A percentile compares a stretch with the other conserved stretches of the same genome.
phyloP scores from a whole-genome alignment of 1,140 invertebrate genomes.

The Periplaneta americana region DNA sequence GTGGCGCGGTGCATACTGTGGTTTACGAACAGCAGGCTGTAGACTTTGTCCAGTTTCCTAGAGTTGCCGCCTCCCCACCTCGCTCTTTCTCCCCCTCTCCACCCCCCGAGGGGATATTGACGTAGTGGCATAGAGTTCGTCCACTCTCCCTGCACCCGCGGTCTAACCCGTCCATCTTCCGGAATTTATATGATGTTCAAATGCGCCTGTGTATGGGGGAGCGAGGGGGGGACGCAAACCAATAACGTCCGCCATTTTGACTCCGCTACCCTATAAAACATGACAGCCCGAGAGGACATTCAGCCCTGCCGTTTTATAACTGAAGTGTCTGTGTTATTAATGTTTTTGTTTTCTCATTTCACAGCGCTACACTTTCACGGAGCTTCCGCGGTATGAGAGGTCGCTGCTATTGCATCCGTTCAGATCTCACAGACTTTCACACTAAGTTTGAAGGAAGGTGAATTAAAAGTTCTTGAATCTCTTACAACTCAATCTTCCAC shows the following conservation, averaged over 20 bases:
- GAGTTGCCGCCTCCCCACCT: neutral
- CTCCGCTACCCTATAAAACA: neutral
- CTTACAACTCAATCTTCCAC: too few relatives aligned
- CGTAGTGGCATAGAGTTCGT: neutral
- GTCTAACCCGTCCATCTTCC: slow-evolving; percentile 13
- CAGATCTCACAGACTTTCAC: too few relatives aligned
- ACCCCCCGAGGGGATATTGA: neutral
- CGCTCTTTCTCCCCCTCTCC: too few relatives aligned
- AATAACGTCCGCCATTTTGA: slow-evolving; percentile 3
- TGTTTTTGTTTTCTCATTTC: too few relatives aligned
- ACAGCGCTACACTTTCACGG: too few relatives aligned
- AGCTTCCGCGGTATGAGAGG: too few relatives aligned
- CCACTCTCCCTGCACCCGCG: neutral
- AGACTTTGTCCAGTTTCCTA: neutral
- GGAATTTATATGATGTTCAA: slow-evolving; percentile 15
- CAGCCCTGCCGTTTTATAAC: too few relatives aligned
- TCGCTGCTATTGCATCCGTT: too few relatives aligned
- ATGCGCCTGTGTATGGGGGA: slow-evolving; percentile 8
- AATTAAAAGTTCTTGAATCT: too few relatives aligned
- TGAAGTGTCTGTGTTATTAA: too few relatives aligned
- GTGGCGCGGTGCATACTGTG: neutral
- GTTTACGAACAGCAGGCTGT: neutral
- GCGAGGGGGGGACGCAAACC: neutral
- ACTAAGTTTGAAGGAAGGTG: too few relatives aligned
- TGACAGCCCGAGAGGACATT: neutral